Evolutionary conservation across 2,113 vertebrate species (phyloP).

Genomic region (Erpornis zantholeuca): DNA sequence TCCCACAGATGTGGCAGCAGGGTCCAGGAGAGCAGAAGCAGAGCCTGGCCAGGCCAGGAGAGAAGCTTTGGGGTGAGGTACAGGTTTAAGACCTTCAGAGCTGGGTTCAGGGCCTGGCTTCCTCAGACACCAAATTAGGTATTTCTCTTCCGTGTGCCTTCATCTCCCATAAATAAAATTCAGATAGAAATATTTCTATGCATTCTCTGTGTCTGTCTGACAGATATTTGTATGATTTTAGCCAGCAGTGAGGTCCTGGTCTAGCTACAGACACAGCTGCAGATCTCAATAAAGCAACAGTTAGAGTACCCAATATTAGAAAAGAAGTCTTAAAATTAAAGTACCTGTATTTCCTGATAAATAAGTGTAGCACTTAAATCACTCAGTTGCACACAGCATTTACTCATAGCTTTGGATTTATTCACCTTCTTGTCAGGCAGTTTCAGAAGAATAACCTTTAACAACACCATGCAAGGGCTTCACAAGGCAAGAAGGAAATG

Average conservation of each 20-base stretch:
- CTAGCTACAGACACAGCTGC: neutral
- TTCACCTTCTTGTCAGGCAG: neutral
- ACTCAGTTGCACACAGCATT: neutral
- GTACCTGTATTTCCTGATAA: neutral
- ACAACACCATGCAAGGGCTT: neutral
- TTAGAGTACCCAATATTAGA: neutral
- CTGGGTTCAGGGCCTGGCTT: neutral
- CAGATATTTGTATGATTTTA: neutral
- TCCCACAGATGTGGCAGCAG: neutral
- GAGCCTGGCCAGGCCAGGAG: neutral
- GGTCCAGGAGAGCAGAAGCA: neutral
- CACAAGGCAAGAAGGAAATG: neutral
- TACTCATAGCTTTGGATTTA: neutral
- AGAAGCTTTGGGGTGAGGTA: neutral
- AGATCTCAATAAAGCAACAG: neutral
- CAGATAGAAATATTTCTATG: neutral
- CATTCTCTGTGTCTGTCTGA: neutral
- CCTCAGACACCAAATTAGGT: neutral
- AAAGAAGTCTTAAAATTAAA: neutral
- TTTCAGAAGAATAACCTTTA: constrained; percentile 9
- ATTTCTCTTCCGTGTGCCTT: neutral
- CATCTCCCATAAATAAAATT: neutral
- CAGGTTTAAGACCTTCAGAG: neutral
- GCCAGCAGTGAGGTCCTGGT: neutral
- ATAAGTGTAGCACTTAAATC: neutral